Conservation (phyloP, 1,140 invertebrate species). For the Lamellibrachia luymesi region DNA sequence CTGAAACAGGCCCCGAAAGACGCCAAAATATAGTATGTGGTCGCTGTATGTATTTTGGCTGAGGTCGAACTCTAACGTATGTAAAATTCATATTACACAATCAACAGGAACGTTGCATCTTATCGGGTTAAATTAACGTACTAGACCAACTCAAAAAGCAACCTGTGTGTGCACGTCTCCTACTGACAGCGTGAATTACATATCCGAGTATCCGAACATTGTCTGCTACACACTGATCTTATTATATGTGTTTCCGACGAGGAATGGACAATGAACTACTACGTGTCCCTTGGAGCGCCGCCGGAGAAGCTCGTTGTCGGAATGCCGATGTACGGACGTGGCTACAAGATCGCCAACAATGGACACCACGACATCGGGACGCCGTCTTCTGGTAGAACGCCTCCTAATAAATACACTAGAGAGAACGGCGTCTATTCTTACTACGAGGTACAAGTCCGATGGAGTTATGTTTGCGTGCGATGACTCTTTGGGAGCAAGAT, state of each 20-base stretch:
- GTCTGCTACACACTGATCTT: not conserved
- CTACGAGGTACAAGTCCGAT: slow-evolving; percentile 67
- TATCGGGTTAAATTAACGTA: no score
- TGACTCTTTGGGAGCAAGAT: slow-evolving; percentile 48
- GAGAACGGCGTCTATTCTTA: slow-evolving; percentile 91
- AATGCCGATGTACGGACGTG: slow-evolving; percentile 84
- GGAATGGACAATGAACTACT: slow-evolving; percentile 47
- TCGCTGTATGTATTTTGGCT: slow-evolving; percentile 37
- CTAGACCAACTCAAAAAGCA: no score
- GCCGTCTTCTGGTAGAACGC: slow-evolving; percentile 69
- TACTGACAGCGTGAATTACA: not conserved
- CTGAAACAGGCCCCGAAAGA: slow-evolving; percentile 32
- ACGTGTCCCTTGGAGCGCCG: slow-evolving; percentile 75
- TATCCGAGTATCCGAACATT: not conserved
- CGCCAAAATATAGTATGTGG: slow-evolving; percentile 27
- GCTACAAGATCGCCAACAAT: slow-evolving; percentile 69
- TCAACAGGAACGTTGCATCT: no score
- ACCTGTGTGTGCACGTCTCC: not conserved
- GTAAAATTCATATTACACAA: no score
- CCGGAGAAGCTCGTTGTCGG: slow-evolving; percentile 77
- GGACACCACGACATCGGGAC: slow-evolving; percentile 84
- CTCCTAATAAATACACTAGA: slow-evolving; percentile 74
- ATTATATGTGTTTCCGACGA: not conserved
- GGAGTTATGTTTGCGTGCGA: not conserved
- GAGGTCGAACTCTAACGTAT: no score